Conservation (phyloP, 2,888 invertebrate genomes). For the Lithophane leautieri region DNA sequence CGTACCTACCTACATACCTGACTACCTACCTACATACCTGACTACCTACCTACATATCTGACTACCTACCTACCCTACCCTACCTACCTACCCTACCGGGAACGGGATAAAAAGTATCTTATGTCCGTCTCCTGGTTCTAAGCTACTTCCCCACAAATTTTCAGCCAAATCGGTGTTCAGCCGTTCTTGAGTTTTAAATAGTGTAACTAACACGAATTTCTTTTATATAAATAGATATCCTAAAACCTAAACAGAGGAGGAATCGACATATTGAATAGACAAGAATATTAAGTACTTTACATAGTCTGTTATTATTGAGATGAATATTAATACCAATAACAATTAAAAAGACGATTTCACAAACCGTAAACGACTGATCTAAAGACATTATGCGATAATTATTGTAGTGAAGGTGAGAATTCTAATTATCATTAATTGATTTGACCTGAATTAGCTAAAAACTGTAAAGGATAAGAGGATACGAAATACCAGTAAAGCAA, state of each 20-base stretch:
- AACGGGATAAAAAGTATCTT: no score
- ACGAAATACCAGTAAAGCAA: neutral
- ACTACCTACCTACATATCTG: no score
- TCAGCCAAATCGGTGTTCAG: no score
- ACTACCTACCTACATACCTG: no score
- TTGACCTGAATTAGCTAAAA: constrained; percentile 39
- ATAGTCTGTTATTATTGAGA: constrained; percentile 4
- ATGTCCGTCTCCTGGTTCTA: no score
- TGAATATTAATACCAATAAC: constrained; percentile 36
- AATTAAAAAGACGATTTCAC: constrained; percentile 34
- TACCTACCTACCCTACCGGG: no score
- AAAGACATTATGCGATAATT: constrained; percentile 37
- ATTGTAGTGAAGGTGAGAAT: constrained; percentile 49
- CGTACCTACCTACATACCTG: no score
- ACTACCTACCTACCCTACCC: no score
- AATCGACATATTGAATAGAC: neutral
- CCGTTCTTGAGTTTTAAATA: no score
- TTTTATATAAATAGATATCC: no score
- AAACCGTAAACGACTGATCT: constrained; percentile 26
- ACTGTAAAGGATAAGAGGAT: neutral
- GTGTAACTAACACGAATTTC: no score
- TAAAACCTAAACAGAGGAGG: neutral
- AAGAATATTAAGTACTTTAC: neutral
- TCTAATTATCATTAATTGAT: constrained; percentile 27
- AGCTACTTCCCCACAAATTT: no score